A percentile compares a stretch with the other conserved stretches of the same genome.
Conservation (phyloP, 1,140 invertebrate species). For the Trichoplusia ni region DNA sequence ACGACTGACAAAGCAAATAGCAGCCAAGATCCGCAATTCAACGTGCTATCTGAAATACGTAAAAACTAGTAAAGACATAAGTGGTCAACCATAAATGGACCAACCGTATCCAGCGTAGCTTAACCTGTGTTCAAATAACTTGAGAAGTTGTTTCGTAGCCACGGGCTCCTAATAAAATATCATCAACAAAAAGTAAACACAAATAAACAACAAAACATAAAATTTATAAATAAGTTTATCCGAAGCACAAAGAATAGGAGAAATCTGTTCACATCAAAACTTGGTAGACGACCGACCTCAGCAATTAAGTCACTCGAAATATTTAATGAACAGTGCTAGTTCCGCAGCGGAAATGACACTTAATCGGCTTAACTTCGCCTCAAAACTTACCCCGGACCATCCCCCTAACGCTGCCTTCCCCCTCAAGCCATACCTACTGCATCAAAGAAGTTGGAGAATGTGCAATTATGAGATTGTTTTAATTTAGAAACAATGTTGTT, state of each 20-base stretch:
- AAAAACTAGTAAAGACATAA: too few species aligned
- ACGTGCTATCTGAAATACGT: too few species aligned
- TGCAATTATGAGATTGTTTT: conserved; percentile 81
- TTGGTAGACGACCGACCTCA: conserved; percentile 61
- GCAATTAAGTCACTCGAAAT: conserved; percentile 78
- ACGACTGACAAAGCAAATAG: too few species aligned
- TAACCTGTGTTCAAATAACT: too few species aligned
- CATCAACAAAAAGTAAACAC: too few species aligned
- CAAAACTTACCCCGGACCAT: conserved; percentile 68
- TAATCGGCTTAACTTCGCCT: conserved; percentile 80
- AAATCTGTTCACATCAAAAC: conserved; percentile 64
- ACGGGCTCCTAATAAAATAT: too few species aligned
- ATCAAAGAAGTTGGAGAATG: conserved; percentile 79
- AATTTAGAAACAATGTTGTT: conserved; percentile 80
- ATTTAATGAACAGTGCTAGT: conserved; percentile 81
- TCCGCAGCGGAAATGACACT: conserved; percentile 78
- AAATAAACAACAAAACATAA: too few species aligned
- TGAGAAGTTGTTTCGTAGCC: too few species aligned
- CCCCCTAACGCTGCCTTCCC: conserved; percentile 32
- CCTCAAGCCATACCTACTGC: conserved; percentile 54
- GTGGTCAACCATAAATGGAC: too few species aligned
- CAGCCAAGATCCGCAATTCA: too few species aligned
- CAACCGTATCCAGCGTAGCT: too few species aligned
- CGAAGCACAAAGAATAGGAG: conserved; percentile 36
- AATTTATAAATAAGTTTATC: too few species aligned